Evolutionary conservation across 1,140 invertebrate species (phyloP), one percentile per base, ranked within the genome.

Genomic region (Ephestia elutella): DNA sequence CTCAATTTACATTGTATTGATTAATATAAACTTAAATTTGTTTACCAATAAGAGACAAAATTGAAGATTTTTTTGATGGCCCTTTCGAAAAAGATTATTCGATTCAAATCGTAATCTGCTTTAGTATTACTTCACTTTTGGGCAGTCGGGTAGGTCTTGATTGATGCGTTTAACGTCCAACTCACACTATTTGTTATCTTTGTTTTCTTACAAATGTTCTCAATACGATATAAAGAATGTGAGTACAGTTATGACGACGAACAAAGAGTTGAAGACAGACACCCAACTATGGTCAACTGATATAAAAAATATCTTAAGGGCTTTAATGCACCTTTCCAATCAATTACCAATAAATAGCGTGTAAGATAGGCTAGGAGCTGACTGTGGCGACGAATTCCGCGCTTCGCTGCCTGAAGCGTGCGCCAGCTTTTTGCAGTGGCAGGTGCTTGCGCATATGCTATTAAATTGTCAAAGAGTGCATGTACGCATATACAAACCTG

Each of bases 401-500:
- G 73, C 80, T 78, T 75, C 80, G 65, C 73, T 66, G 82, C 80
- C 78, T 79, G 78, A 85, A 86, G 81, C 85, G 76, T 84, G 82
- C 73, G 68, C 76, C 73, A 83, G 80, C 76, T 86, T 87, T 87
- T 87, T 87, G 82, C 80, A 83, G 60, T 38, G 70, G 82, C 85
- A 87, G 85, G 85, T 87, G 85, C 74, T 70, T 44, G 70, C 68
- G 74, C 83, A 87, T 85, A 85, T 87, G 85, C 81, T 84, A 83
- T 87, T 86, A 87, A 85, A 86, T 82, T 87, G 81, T 86, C 85
- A 86, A 86, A 84, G 80, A 80, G 68, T 70, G 80, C 76, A 74
- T 69, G 65, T 69, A 80, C 64, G 62, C 60, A 62, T 64, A 50
- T 20, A 53, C 7, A 20, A 10, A 64, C 72, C 63, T 70, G 65